Conservation (phyloP, 2,888 invertebrate species). For the Amblyjoppa proteus region DNA sequence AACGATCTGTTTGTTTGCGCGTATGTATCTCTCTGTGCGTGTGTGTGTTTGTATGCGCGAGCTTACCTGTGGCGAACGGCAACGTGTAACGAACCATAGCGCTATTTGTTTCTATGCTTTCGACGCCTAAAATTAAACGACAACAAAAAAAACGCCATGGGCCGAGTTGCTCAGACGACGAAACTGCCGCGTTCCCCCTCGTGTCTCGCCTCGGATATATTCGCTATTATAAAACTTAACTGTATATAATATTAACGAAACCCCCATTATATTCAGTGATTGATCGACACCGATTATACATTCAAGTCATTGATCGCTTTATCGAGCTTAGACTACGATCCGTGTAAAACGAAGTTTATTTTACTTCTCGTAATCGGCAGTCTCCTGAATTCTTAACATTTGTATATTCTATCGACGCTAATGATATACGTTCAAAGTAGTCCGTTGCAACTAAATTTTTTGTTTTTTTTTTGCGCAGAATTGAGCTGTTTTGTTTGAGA, state of each 20-base stretch:
- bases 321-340: conserved; percentile 14
- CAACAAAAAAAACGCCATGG: conserved; percentile 20
- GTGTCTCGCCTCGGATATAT: conserved; percentile 38
- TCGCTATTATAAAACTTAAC: conserved; percentile 13
- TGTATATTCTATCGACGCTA: neutral
- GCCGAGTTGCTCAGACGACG: conserved; percentile 46
- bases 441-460: neutral
- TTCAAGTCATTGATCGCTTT: conserved; percentile 36
- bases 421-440: neutral
- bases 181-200: conserved; percentile 57
- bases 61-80: neutral
- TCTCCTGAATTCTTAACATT: neutral
- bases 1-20: conserved; percentile 18
- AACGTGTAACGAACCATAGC: conserved; percentile 8
- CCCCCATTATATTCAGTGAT: conserved; percentile 26
- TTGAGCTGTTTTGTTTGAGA: neutral
- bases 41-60: conserved; percentile 12
- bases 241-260: conserved; percentile 40
- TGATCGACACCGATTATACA: conserved; percentile 31
- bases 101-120: conserved; percentile 25
- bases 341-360: conserved; percentile 13
- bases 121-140: conserved; percentile 44
- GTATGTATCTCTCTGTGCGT: neutral
- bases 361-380: neutral
- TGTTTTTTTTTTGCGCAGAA: neutral